Evolutionary conservation across 2,113 vertebrate species (phyloP), one percentile per base, ranked within the genome.

Genomic region (Chamaetylas fuelleborni): DNA sequence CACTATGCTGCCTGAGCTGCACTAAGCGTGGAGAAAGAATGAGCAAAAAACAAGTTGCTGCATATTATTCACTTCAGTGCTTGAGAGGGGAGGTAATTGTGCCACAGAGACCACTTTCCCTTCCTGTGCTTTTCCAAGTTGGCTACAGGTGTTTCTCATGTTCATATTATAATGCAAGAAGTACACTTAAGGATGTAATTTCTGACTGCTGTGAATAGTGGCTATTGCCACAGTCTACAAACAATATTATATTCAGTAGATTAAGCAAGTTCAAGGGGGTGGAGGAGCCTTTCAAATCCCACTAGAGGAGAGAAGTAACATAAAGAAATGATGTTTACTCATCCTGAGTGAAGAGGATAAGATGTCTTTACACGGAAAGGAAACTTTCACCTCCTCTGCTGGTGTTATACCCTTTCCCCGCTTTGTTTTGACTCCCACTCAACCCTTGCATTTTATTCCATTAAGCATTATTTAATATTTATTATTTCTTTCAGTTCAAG

Each of bases 391-490:
- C 34, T 91, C 26, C 54, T 58, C 58, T 82, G 24, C 48, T 83
- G 26, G 11, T 60, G 12, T 92, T 70, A 17, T 1, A 14, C 43
- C 22, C 14, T 34, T 56, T 47, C 33, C 20, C 11, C 0, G 0
- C 66, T 83, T 94, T 92, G 26, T 51, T 93, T 88, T 92, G 24
- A 17, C 23, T 78, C 38, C 28, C 38, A n/a, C 12, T 94, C 67
- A 70, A 65, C 42, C 24, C 19, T 74, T 84, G 19, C 34, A 29
- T 96, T 92, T 94, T 88, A 83, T 86, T 88, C 43, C 47, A 34
- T 45, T 88, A 60, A 61, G 31, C 31, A 12, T 36, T 86, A 36
- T 71, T 93, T 95, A 92, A 86, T 90, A 80, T 90, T 88, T 94
- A 90, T 92, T 90, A 60, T 33, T 90, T 94, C 38, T 87, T 79